phyloP scores from a whole-genome alignment of 2,113 vertebrate species.

The Podarcis cretensis region DNA sequence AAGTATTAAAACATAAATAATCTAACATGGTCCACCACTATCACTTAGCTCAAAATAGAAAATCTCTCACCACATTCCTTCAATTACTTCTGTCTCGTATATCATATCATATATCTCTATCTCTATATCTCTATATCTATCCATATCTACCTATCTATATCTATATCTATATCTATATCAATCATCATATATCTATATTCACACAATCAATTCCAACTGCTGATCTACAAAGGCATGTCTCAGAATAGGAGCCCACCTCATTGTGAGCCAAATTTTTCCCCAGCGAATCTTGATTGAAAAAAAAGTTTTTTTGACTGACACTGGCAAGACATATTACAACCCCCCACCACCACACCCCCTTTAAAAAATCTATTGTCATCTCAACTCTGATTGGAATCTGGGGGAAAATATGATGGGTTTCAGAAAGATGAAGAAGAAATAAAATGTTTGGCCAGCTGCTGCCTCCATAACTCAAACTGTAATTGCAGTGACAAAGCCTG shows the following conservation, averaged over 20 bases:
- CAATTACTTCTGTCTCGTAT: not conserved
- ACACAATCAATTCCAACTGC: accelerated
- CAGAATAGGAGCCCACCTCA: not conserved
- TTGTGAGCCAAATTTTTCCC: not conserved
- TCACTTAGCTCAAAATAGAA: not conserved
- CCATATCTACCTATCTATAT: no score
- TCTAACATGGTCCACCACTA: no score
- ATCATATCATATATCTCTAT: no score
- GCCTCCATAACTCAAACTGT: not conserved
- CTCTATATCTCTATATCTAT: no score
- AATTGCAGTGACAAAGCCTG: not conserved
- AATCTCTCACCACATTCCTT: not conserved
- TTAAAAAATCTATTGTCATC: not conserved
- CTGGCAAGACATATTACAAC: not conserved
- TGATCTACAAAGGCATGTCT: not conserved
- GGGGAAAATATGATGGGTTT: not conserved
- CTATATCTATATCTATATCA: no score
- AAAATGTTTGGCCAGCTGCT: not conserved
- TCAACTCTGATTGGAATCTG: not conserved
- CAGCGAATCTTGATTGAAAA: not conserved
- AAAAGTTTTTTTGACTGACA: slow-evolving; percentile 6
- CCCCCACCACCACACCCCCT: not conserved
- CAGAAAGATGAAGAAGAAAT: not conserved
- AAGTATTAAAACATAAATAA: not conserved
- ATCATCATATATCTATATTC: not conserved